A percentile compares a stretch with the other conserved stretches of the same genome.
Conservation (phyloP, 2,888 invertebrate genomes). For the Margaritifera margaritifera region DNA sequence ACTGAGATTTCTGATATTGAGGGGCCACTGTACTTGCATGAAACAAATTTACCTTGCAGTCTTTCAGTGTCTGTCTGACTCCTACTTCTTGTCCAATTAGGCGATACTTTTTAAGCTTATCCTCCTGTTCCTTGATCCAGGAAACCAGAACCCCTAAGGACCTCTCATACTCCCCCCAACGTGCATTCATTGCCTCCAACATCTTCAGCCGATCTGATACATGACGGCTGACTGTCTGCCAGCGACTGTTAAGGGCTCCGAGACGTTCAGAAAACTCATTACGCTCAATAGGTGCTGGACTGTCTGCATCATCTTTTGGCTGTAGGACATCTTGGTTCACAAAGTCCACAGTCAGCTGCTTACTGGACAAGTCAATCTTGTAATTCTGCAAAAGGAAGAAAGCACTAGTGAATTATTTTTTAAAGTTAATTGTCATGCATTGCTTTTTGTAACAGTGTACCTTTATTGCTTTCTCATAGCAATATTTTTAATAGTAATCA, state of each 20-base stretch:
- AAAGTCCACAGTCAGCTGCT: slow-evolving; percentile 69
- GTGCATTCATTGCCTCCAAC: slow-evolving; percentile 50
- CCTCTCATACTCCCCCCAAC: slow-evolving; percentile 67
- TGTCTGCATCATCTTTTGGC: slow-evolving; percentile 39
- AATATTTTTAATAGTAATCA: too few relatives aligned
- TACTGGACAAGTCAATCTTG: slow-evolving; percentile 67
- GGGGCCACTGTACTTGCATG: background rate
- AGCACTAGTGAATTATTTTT: background rate
- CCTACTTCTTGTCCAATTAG: slow-evolving; percentile 65
- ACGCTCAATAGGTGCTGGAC: slow-evolving; percentile 49
- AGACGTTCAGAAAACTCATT: slow-evolving; percentile 68
- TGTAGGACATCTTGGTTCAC: slow-evolving; percentile 66
- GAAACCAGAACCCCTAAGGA: slow-evolving; percentile 49
- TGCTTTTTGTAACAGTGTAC: too few relatives aligned
- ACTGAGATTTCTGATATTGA: too few relatives aligned
- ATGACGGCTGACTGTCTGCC: slow-evolving; percentile 56
- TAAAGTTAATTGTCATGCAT: background rate
- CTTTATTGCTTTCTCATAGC: background rate
- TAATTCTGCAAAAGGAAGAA: slow-evolving; percentile 52
- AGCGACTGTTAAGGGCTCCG: slow-evolving; percentile 60
- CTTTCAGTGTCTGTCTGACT: slow-evolving; percentile 64
- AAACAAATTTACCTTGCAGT: slow-evolving; percentile 57
- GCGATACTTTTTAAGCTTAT: slow-evolving; percentile 58
- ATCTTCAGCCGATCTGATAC: slow-evolving; percentile 56
- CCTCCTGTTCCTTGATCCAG: slow-evolving; percentile 67